These are phyloP conservation scores for Gobius niger DNA, from an alignment of 2,113 vertebrate species.

Conservation along the genomic window DNA sequence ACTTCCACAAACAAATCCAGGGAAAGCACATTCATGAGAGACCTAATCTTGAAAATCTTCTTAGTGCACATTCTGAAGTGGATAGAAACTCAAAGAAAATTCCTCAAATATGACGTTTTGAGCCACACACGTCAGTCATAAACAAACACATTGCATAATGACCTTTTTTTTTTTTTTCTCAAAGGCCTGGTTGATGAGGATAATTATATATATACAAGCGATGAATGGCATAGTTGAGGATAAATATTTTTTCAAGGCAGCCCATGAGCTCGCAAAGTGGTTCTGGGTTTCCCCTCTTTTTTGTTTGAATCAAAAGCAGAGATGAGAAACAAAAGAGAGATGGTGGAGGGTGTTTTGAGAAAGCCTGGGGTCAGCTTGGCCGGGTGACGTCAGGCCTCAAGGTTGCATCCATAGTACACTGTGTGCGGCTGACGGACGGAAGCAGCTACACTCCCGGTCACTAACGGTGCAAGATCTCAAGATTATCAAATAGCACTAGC, in stretches of 20 bases:
- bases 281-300: slow-evolving; percentile 12
- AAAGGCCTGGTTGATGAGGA: slow-evolving; percentile 13
- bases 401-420: slow-evolving; percentile 23
- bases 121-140: not conserved
- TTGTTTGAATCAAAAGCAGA: slow-evolving; percentile 13
- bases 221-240: slow-evolving; percentile 10
- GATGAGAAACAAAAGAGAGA: slow-evolving; percentile 35
- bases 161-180: slow-evolving; percentile 21
- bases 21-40: slow-evolving; percentile 68
- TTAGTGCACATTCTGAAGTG: slow-evolving; percentile 48
- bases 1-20: slow-evolving; percentile 71
- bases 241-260: slow-evolving; percentile 33
- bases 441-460: not conserved
- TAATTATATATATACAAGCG: not conserved
- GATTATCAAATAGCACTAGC: no score
- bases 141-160: slow-evolving; percentile 28
- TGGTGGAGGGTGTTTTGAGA: slow-evolving; percentile 38
- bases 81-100: slow-evolving; percentile 26
- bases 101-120: slow-evolving; percentile 3
- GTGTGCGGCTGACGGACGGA: not conserved
- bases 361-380: slow-evolving; percentile 34
- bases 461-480: no score
- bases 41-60: slow-evolving; percentile 64
- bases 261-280: not conserved
- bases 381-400: slow-evolving; percentile 29